phyloP scores from a whole-genome alignment of 2,888 invertebrate genomes.

The Drosophila percnosoma region DNA sequence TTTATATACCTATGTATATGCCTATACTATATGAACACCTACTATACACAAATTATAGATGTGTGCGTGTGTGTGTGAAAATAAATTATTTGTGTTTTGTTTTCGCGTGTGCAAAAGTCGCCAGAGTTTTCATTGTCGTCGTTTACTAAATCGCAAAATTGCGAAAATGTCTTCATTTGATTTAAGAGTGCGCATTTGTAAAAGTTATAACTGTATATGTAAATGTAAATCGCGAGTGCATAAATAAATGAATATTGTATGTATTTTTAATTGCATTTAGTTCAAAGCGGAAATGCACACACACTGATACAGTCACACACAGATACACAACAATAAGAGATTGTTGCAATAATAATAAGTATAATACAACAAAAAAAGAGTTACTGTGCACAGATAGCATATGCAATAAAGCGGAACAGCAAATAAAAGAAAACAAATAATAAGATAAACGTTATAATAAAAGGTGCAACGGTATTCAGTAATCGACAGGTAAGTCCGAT shows the following conservation, averaged over 20 bases:
- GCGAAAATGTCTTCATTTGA: constrained; percentile 41
- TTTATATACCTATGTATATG: neutral
- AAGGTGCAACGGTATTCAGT: constrained; percentile 9
- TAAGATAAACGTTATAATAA: constrained; percentile 23
- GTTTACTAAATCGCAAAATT: constrained; percentile 24
- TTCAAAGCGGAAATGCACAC: constrained; percentile 69
- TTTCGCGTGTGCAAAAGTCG: constrained; percentile 37
- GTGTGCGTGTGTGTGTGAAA: neutral
- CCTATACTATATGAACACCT: neutral
- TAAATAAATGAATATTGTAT: constrained; percentile 43
- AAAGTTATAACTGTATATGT: constrained; percentile 33
- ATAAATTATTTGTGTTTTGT: constrained; percentile 8
- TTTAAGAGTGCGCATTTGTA: constrained; percentile 23
- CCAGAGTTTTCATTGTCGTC: constrained; percentile 28
- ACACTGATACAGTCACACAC: constrained; percentile 26
- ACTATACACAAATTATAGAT: neutral
- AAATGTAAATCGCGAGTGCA: constrained; percentile 48
- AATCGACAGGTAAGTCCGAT: constrained; percentile 48
- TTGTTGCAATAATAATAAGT: constrained; percentile 40
- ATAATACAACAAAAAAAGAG: constrained; percentile 12
- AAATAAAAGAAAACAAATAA: constrained; percentile 25
- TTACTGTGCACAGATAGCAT: constrained; percentile 24
- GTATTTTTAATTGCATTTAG: constrained; percentile 64
- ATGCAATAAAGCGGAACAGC: constrained; percentile 41
- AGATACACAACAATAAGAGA: constrained; percentile 38